These are phyloP conservation scores for Crocuta crocuta DNA, from an alignment of 2,113 vertebrate genomes.

Conservation along the genomic window DNA sequence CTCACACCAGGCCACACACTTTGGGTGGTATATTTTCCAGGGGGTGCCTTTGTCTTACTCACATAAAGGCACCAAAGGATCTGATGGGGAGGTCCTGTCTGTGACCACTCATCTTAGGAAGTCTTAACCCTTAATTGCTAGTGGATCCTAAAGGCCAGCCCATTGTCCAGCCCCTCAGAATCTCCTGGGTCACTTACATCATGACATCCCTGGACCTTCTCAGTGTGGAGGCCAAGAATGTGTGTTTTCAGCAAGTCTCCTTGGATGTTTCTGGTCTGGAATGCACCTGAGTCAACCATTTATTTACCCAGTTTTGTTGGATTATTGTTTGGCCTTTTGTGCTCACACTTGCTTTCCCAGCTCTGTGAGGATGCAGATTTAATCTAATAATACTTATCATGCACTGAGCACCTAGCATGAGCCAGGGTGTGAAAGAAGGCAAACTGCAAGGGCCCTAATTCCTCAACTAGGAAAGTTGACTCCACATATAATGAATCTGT, in stretches of 20 bases:
- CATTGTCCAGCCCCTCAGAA: not conserved
- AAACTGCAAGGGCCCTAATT: not conserved
- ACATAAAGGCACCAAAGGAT: not conserved
- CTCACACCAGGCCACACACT: too few species aligned
- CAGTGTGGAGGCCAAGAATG: not conserved
- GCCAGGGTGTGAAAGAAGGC: not conserved
- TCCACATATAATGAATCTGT: not conserved
- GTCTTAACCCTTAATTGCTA: not conserved
- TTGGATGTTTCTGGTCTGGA: not conserved
- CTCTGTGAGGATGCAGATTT: too few species aligned
- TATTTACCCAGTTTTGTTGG: too few species aligned
- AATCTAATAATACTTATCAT: too few species aligned
- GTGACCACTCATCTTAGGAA: not conserved
- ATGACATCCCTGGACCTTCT: not conserved
- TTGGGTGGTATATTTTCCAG: not conserved
- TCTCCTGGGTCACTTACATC: not conserved
- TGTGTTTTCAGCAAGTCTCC: not conserved
- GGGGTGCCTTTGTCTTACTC: not conserved
- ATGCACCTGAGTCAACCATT: not conserved
- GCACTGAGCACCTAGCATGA: not conserved
- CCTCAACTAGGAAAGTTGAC: not conserved
- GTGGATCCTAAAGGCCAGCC: not conserved
- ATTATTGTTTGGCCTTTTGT: too few species aligned
- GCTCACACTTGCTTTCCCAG: too few species aligned
- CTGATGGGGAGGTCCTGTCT: not conserved